Percentiles rank a stretch among this genome's conserved stretches.
Conservation (phyloP, 1,140 invertebrate genomes). For the Carposina sasakii region DNA sequence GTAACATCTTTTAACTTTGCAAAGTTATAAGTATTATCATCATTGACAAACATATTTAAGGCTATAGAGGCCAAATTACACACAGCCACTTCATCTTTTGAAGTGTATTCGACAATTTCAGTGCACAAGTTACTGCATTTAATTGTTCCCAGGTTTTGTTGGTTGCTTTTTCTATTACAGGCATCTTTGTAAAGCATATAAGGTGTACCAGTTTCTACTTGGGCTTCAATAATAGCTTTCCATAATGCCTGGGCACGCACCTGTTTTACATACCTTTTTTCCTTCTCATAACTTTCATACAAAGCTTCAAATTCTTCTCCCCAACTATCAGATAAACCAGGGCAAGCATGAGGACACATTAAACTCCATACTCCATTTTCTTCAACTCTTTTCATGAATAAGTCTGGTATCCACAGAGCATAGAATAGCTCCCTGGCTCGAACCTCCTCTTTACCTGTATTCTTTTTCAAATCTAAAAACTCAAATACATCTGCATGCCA, state of each 20-base stretch:
- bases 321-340: slow-evolving; percentile 92
- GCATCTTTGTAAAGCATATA: slow-evolving; percentile 99
- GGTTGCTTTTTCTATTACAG: slow-evolving; percentile 98
- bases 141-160: slow-evolving; percentile 98
- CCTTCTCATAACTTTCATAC: slow-evolving; percentile 91
- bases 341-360: slow-evolving; percentile 97
- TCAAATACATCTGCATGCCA: slow-evolving; percentile 99
- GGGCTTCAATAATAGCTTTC: slow-evolving; percentile 95
- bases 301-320: slow-evolving; percentile 95
- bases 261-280: slow-evolving; percentile 82
- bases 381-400: slow-evolving; percentile 98
- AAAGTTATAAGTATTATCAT: slow-evolving; percentile 90
- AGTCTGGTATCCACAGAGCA: slow-evolving; percentile 98
- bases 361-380: slow-evolving; percentile 91
- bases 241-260: slow-evolving; percentile 93
- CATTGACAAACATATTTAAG: slow-evolving; percentile 95
- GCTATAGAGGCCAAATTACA: slow-evolving; percentile 99
- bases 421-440: slow-evolving; percentile 98
- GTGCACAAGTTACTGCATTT: slow-evolving; percentile 99
- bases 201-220: slow-evolving; percentile 98
- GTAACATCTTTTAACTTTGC: slow-evolving; percentile 89
- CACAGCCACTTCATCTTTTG: slow-evolving; percentile 95
- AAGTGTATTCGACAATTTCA: slow-evolving; percentile 96
- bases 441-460: slow-evolving; percentile 94
- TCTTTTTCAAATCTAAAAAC: slow-evolving; percentile 95